Base-by-base conservation (phyloP, 2,797 vertebrate species). In the Sternarchorhynchus goeldii region DNA sequence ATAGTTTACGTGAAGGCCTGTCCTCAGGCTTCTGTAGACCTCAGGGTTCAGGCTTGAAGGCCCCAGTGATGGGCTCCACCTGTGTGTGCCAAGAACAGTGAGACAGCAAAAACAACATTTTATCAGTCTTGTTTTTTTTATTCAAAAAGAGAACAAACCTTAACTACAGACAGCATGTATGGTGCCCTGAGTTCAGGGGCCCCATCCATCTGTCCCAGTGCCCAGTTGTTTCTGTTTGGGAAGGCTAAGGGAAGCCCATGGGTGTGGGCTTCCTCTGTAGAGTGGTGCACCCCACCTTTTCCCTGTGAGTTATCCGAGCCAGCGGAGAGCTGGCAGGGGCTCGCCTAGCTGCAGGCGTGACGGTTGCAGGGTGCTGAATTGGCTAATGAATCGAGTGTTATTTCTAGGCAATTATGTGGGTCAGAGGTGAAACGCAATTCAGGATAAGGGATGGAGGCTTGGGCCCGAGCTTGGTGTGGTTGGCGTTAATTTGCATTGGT, bases 251-350 rank as follows among this genome's bases (percentile, higher is more conserved):
- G 64, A 59, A 68, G 50, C 36, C 18, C 34, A 31, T 60, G 62
- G 71, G 77, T 50, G 77, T 77, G 62, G 20, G 72, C 70, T 80
- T 82, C 77, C 77, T 74, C 10, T 71, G 56, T 73, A 55, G 57
- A 45, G 36, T 39, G 4, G 34, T 39, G 17, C n/a, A 29, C 29
- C 21, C 50, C 5, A 2, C 18, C 25, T 20, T 20, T n/a, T 16
- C 31, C 18, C 10, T 29, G 18, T 55, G 50, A 55, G 2, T 2
- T 21, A n/a, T 14, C 2, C n/a, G 50, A 20, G 20, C 36, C 16
- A 6, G 65, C 39, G 10, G n/a, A 45, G 64, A 21, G 31, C n/a
- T 64, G 45, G 10, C 32, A 64, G 62, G 21, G 7, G 32, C 62
- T n/a, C 0, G 62, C 7, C n/a, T 18, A 21, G 10, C 21, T 8